A percentile compares a stretch with the other conserved stretches of the same genome.
Conservation (phyloP, 1,140 invertebrate genomes). For the Copidosoma floridanum region DNA sequence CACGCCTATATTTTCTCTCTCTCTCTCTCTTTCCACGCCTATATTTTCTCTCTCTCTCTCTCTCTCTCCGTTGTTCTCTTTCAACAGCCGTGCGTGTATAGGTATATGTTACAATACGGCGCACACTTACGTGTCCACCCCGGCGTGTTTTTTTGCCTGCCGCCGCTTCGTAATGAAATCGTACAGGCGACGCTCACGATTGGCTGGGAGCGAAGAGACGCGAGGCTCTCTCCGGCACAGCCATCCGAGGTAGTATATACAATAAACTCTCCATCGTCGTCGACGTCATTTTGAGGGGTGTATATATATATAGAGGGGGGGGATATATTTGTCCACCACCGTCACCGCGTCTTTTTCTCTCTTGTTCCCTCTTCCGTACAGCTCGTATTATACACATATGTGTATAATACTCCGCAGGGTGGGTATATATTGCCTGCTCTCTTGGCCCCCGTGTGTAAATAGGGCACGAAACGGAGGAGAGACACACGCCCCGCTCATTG, state of each 20-base stretch:
- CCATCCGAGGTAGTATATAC: no score
- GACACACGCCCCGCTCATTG: conserved; percentile 10
- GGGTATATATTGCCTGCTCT: conserved; percentile 27
- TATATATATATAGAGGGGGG: no score
- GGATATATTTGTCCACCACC: conserved; percentile 43
- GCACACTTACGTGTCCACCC: not conserved
- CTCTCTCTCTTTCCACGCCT: no score
- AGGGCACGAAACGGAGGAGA: conserved; percentile 38
- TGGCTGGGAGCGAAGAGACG: conserved; percentile 37
- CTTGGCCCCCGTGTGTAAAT: conserved; percentile 51
- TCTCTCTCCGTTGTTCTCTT: not conserved
- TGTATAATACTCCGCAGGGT: no score
- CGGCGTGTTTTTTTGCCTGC: conserved; percentile 22
- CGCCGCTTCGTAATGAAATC: conserved; percentile 39
- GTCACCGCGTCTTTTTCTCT: conserved; percentile 17
- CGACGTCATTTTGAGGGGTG: no score
- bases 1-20: no score
- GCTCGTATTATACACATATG: no score
- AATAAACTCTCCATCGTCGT: no score
- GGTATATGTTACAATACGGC: no score
- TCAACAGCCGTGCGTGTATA: not conserved
- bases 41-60: no score
- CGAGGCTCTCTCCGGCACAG: no score
- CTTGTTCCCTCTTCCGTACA: conserved; percentile 8
- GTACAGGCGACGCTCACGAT: conserved; percentile 34